Evolutionary conservation across 2,888 invertebrate genomes (phyloP).

Genomic region (Electrophaes corylata): DNA sequence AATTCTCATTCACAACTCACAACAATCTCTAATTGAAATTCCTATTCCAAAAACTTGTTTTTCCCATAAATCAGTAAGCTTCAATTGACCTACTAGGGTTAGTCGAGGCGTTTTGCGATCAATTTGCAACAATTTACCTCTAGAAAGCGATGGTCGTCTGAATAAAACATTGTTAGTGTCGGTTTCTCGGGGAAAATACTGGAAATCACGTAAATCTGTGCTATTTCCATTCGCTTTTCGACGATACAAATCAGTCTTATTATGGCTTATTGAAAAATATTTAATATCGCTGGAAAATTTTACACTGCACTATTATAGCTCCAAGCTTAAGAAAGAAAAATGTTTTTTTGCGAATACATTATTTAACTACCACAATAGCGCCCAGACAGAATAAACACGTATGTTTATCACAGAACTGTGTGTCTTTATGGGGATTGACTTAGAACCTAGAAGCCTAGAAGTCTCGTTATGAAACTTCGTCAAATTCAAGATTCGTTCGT

Average conservation of each 20-base stretch:
- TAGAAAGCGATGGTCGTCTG: constrained; percentile 15
- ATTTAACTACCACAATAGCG: too few species aligned
- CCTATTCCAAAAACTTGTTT: constrained; percentile 1
- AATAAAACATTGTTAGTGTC: constrained; percentile 26
- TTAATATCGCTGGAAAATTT: too few species aligned
- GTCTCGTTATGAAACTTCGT: too few species aligned
- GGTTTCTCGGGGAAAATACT: constrained; percentile 15
- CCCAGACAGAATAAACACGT: too few species aligned
- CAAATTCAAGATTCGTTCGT: too few species aligned
- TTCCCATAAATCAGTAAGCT: constrained; percentile 11
- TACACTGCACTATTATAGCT: too few species aligned
- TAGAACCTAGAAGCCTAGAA: too few species aligned
- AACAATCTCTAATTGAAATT: constrained; percentile 4
- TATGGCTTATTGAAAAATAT: background rate
- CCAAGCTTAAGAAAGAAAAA: too few species aligned
- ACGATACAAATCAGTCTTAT: background rate
- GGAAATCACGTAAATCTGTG: background rate
- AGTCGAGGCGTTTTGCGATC: constrained; percentile 18
- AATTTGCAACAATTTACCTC: constrained; percentile 28
- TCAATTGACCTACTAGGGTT: constrained; percentile 6
- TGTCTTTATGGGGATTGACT: too few species aligned
- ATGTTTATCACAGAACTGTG: too few species aligned
- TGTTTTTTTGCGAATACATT: too few species aligned
- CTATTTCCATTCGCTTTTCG: constrained; percentile 3
- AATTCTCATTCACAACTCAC: background rate